Conservation (phyloP, 2,797 vertebrate genomes). For the Falco berigora region DNA sequence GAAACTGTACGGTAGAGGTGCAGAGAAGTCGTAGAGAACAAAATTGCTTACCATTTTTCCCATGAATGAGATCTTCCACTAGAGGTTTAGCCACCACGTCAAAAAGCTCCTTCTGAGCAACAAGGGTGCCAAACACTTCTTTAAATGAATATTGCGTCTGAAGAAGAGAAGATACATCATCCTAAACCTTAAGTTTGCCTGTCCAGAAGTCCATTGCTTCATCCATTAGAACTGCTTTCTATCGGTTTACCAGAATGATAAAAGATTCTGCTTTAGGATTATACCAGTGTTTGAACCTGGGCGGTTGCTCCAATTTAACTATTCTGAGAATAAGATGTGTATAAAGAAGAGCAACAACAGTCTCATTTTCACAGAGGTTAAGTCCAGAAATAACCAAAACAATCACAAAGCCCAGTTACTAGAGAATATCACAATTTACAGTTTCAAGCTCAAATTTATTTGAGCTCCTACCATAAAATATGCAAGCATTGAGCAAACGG, state of each 20-base stretch:
- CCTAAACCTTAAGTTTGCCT: background rate
- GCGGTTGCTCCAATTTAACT: background rate
- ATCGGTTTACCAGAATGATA: too few relatives aligned
- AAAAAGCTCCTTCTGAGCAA: slow-evolving; percentile 85
- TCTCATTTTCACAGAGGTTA: background rate
- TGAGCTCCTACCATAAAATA: rapidly evolving
- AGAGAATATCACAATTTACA: background rate
- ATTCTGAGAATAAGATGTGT: background rate
- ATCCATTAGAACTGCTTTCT: background rate
- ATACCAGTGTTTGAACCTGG: background rate
- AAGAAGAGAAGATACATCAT: background rate
- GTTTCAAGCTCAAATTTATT: too few relatives aligned
- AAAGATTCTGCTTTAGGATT: background rate
- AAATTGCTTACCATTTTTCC: slow-evolving; percentile 85
- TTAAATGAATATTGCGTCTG: slow-evolving; percentile 96
- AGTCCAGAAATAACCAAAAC: rapidly evolving
- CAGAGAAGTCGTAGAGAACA: too few relatives aligned
- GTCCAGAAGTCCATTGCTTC: background rate
- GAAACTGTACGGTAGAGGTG: background rate
- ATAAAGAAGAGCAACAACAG: background rate
- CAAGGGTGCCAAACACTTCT: slow-evolving; percentile 86
- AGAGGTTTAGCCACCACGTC: slow-evolving; percentile 87
- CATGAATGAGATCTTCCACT: slow-evolving; percentile 88
- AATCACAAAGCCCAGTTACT: background rate
- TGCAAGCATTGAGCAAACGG: background rate